A percentile compares a stretch with the other conserved stretches of the same genome.
Conservation (phyloP, 2,797 vertebrate genomes). For the Hoplostethus atlanticus region DNA sequence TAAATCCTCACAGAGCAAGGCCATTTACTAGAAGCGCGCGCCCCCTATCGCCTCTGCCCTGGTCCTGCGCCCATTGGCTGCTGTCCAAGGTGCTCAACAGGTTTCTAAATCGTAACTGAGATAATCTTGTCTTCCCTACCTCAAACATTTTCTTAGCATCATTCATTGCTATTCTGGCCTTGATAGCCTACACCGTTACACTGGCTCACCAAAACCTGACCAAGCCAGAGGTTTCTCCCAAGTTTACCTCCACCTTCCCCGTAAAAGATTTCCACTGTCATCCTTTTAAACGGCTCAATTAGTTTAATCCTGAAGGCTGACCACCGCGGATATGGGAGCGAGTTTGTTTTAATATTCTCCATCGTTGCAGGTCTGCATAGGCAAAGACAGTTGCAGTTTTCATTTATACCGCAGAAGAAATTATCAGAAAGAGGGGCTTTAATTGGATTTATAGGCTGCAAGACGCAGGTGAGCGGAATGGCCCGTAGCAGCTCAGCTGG, state of each 20-base stretch:
- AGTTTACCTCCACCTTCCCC: constrained; percentile 58
- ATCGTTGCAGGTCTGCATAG: constrained; percentile 26
- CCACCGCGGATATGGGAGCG: constrained; percentile 48
- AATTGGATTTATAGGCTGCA: constrained; percentile 46
- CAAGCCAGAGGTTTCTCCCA: constrained; percentile 6
- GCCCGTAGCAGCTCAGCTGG: constrained; percentile 34
- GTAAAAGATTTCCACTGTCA: constrained; percentile 76
- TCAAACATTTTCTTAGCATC: neutral
- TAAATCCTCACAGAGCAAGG: neutral
- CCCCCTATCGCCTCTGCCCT: constrained; percentile 5
- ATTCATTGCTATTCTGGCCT: neutral
- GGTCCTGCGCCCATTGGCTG: constrained; percentile 20
- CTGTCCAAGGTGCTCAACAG: constrained; percentile 64
- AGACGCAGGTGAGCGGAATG: constrained; percentile 34
- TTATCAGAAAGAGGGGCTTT: constrained; percentile 30
- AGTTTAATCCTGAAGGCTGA: constrained; percentile 78
- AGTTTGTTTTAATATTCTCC: constrained; percentile 44
- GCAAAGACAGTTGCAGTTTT: constrained; percentile 15
- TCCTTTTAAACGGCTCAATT: constrained; percentile 84
- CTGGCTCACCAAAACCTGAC: neutral
- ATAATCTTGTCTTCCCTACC: neutral
- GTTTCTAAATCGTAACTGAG: neutral
- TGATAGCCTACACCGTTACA: neutral
- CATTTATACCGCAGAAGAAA: constrained; percentile 2
- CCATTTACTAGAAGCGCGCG: constrained; percentile 32